Conservation (phyloP, 2,113 vertebrate species). For the Lycaon pictus region DNA sequence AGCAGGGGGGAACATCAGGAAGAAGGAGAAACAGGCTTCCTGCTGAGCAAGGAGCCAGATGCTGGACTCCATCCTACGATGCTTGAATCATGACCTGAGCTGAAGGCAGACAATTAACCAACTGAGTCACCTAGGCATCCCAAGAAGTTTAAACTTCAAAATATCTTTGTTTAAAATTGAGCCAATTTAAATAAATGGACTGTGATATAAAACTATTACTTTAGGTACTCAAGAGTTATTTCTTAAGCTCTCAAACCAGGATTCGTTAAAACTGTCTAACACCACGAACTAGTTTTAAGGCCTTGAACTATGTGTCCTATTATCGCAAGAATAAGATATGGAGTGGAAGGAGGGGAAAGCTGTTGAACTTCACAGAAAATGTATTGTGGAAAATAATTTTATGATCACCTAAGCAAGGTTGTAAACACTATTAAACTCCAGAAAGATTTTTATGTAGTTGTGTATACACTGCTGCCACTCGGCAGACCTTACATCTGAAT, state of each 20-base stretch:
- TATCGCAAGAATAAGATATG: not conserved
- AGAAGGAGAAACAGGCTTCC: too few species aligned
- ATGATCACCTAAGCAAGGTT: not conserved
- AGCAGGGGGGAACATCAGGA: too few species aligned
- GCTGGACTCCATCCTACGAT: too few species aligned
- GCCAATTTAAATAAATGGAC: slow-evolving; percentile 46
- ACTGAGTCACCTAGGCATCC: too few species aligned
- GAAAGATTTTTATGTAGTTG: not conserved
- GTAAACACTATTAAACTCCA: not conserved
- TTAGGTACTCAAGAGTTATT: not conserved
- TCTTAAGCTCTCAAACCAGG: not conserved
- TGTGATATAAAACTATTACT: not conserved
- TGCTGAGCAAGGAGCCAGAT: too few species aligned
- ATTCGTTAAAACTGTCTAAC: not conserved
- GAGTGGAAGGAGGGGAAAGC: not conserved
- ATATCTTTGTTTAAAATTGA: not conserved
- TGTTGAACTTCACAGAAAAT: slow-evolving; percentile 2
- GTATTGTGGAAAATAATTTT: not conserved
- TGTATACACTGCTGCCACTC: not conserved
- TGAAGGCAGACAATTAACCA: too few species aligned
- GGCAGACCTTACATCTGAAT: not conserved
- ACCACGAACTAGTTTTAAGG: not conserved
- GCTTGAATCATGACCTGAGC: too few species aligned
- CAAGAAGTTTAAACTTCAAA: not conserved
- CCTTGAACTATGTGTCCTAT: not conserved